Evolutionary conservation across 2,888 invertebrate genomes (phyloP), one percentile per base, ranked within the genome.

Genomic region (Pyrochroa serraticornis): DNA sequence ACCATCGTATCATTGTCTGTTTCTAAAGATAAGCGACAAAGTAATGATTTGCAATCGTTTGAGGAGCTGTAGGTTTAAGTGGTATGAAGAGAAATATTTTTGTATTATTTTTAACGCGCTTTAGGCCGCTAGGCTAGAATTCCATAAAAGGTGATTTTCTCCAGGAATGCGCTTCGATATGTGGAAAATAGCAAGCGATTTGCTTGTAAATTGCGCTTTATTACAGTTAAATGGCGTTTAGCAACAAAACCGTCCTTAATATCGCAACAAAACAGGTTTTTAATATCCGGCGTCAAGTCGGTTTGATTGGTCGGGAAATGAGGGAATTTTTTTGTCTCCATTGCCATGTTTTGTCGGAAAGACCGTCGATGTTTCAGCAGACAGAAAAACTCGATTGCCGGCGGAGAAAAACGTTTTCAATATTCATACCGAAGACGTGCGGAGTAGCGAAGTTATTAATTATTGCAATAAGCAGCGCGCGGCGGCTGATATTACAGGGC

Each of bases 401-500:
- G 53, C 39, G n/a, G 34, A 48, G 58, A 53, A 58, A 59, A 59
- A 55, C 59, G 59, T 54, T 59, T 60, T 60, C 56, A 56, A 60
- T 60, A 60, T 60, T 51, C 52, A 47, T 58, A 45, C 38, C 49
- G 37, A 49, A 51, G 60, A 60, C 57, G 57, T 60, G 60, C 57
- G 47, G 60, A 60, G 60, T 60, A 60, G 60, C 60, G 60, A 60
- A 60, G 60, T 60, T 60, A 60, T 60, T 60, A 60, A 60, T 60
- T 60, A 60, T 53, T 57, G 57, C 57, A 60, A 60, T 60, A 57
- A 57, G 57, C 42, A 60, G 60, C 49, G 59, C 61, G 75, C 77
- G 76, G 76, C 69, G 66, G 67, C 68, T 22, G 66, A 75, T 76
- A 77, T 77, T 77, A 77, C 71, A 77, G 75, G 75, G 77, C 77